Percentiles rank a stretch among this genome's conserved stretches.
Conservation (phyloP, 2,888 invertebrate species). For the Biston stratarius region DNA sequence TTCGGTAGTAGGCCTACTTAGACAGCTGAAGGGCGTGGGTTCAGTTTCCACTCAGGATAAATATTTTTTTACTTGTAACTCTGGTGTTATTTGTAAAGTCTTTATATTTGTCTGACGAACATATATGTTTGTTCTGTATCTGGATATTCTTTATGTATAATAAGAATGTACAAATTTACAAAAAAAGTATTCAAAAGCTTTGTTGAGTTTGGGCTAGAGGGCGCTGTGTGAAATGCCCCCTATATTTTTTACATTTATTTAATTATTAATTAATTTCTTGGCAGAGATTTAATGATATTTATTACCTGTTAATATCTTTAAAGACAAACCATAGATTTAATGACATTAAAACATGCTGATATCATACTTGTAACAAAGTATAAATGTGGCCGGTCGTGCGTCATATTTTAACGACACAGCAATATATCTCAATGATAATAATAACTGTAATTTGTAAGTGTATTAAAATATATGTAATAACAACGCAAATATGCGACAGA, state of each 20-base stretch:
- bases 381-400: slow-evolving; percentile 12
- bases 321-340: slow-evolving; percentile 63
- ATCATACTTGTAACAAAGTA: slow-evolving; percentile 29
- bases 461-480: slow-evolving; percentile 10
- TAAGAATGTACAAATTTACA: too few species aligned
- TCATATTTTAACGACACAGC: slow-evolving; percentile 27
- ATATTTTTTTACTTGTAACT: too few species aligned
- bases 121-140: too few species aligned
- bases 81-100: too few species aligned
- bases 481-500: not conserved
- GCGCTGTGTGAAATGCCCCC: too few species aligned
- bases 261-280: slow-evolving; percentile 80
- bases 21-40: too few species aligned
- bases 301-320: slow-evolving; percentile 73
- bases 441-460: slow-evolving; percentile 23
- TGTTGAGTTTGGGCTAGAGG: too few species aligned
- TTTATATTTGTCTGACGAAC: too few species aligned
- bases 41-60: too few species aligned
- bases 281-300: slow-evolving; percentile 77
- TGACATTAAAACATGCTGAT: slow-evolving; percentile 48
- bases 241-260: slow-evolving; percentile 72
- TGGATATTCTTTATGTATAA: too few species aligned
- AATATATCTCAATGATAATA: slow-evolving; percentile 33
- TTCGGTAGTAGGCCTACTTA: too few species aligned
- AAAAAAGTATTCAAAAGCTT: too few species aligned